phyloP scores from a whole-genome alignment of 1,140 invertebrate species.

The Hormaphis cornu region DNA sequence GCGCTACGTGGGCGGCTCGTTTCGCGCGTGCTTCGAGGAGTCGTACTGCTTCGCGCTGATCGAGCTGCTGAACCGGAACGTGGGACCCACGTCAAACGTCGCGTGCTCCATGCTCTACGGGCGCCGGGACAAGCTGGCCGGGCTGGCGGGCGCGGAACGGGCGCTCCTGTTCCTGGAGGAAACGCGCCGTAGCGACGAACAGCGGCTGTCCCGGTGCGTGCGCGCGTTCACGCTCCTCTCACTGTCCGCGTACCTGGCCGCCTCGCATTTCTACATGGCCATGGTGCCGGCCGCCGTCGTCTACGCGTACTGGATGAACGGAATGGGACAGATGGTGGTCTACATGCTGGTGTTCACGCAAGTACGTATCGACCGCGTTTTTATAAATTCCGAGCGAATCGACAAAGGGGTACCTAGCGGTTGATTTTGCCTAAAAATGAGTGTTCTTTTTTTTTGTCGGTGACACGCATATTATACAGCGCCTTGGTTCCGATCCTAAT shows the following conservation, averaged over 20 bases:
- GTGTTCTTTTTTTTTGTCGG: no score
- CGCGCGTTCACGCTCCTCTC: background rate
- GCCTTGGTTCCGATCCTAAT: no score
- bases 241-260: background rate
- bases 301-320: background rate
- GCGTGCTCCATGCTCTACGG: background rate
- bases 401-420: no score
- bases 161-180: background rate
- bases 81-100: background rate
- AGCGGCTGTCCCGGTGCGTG: background rate
- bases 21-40: background rate
- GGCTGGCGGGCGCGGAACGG: background rate
- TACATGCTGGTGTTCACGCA: background rate
- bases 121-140: background rate
- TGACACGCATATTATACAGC: no score
- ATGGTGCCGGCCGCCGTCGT: background rate
- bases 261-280: background rate
- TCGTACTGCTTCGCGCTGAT: conserved; percentile 16
- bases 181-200: background rate
- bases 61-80: background rate
- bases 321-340: background rate
- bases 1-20: background rate
- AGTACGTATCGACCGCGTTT: no score
- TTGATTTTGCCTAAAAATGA: no score
- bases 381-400: no score